Evolutionary conservation across 2,888 invertebrate genomes (phyloP).

Genomic region (Cephus nigrinus): DNA sequence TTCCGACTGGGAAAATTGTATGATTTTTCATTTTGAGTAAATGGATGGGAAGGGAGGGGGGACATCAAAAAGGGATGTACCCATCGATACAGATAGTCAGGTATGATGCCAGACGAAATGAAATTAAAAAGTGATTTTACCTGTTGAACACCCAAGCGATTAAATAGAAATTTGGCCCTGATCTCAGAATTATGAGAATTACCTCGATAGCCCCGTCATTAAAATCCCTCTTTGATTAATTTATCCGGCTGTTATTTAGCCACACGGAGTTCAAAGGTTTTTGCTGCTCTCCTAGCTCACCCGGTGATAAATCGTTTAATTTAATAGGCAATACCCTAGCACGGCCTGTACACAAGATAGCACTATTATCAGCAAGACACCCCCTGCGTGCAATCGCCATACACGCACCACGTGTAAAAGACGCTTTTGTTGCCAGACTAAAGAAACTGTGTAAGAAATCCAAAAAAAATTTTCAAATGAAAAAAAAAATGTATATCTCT

Average conservation of each 20-base stretch:
- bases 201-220: conserved; percentile 47
- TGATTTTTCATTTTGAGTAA: neutral
- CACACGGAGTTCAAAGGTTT: conserved; percentile 21
- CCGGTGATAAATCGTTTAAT: conserved; percentile 45
- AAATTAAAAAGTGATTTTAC: conserved; percentile 2
- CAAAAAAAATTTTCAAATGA: neutral
- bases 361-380: neutral
- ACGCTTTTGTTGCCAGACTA: too few species aligned
- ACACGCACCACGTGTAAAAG: neutral
- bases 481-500: too few species aligned
- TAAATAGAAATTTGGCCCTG: conserved; percentile 19
- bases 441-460: too few species aligned
- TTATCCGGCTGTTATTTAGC: conserved; percentile 39
- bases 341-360: neutral
- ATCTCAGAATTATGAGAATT: conserved; percentile 45
- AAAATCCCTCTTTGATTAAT: conserved; percentile 52
- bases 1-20: neutral
- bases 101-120: neutral
- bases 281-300: conserved; percentile 9
- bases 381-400: neutral
- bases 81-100: neutral
- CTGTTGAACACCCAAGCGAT: conserved; percentile 11
- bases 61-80: neutral
- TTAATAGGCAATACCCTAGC: conserved; percentile 27
- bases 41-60: neutral